Evolutionary conservation across 2,797 vertebrate species (phyloP).

Genomic region (Glyptemys insculpta): DNA sequence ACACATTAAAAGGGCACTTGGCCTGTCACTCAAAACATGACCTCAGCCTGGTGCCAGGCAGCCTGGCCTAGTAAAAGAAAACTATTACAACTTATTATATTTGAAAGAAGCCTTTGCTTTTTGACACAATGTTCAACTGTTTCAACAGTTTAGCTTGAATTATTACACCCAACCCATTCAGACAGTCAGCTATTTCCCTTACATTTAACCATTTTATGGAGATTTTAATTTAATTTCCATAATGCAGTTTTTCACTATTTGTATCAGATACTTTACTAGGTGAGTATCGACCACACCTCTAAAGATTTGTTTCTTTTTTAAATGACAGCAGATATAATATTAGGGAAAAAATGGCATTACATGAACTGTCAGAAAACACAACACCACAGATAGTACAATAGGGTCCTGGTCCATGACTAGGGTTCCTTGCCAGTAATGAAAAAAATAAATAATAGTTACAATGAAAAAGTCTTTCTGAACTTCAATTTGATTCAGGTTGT

Average conservation of each 20-base stretch:
- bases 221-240: neutral
- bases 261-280: neutral
- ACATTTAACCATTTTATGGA: neutral
- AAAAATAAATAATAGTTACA: neutral
- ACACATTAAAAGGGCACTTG: neutral
- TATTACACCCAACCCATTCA: neutral
- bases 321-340: neutral
- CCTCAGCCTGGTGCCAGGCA: neutral
- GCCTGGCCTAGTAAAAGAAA: neutral
- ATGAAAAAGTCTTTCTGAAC: neutral
- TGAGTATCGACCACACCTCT: neutral
- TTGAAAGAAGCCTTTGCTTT: neutral
- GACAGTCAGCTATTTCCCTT: neutral
- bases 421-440: neutral
- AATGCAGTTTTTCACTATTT: neutral
- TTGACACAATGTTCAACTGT: neutral
- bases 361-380: neutral
- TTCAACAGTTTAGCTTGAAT: neutral
- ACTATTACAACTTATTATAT: neutral
- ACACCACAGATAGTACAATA: neutral
- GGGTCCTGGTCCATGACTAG: neutral
- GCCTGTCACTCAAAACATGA: neutral
- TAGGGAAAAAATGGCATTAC: neutral
- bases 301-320: neutral
- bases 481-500: neutral